phyloP scores from a whole-genome alignment of 2,888 invertebrate species.

The Catocala nupta region DNA sequence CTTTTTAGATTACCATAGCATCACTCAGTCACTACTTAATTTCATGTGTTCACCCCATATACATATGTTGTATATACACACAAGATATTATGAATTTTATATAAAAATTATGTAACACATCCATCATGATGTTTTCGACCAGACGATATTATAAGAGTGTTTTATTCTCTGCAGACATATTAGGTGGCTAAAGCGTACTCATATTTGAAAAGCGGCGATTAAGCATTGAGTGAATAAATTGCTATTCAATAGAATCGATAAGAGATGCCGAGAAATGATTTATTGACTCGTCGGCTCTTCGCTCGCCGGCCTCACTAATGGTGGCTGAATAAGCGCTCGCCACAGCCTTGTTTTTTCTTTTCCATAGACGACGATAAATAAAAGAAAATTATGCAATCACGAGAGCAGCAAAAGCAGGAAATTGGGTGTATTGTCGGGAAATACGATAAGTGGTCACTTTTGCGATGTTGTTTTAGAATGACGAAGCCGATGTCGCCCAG shows the following conservation, averaged over 20 bases:
- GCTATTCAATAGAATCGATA: conserved; percentile 80
- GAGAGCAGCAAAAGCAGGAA: conserved; percentile 49
- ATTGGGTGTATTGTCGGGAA: conserved; percentile 49
- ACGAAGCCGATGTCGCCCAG: background rate
- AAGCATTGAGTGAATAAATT: conserved; percentile 69
- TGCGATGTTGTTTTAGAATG: conserved; percentile 10
- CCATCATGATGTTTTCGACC: background rate
- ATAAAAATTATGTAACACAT: too few relatives aligned
- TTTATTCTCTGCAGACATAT: conserved; percentile 59
- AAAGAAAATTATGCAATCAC: conserved; percentile 64
- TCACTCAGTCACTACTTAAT: too few relatives aligned
- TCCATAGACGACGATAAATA: conserved; percentile 57
- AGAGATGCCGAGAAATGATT: conserved; percentile 81
- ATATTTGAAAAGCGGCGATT: conserved; percentile 69
- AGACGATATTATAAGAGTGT: conserved; percentile 32
- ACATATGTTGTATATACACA: too few relatives aligned
- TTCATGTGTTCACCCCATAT: too few relatives aligned
- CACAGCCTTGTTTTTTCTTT: conserved; percentile 60
- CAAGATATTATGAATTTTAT: too few relatives aligned
- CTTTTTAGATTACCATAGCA: too few relatives aligned
- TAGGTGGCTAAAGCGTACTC: conserved; percentile 64
- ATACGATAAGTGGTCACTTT: conserved; percentile 32
- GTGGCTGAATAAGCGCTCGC: conserved; percentile 64
- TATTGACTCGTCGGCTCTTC: conserved; percentile 76
- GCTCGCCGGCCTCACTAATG: conserved; percentile 57